phyloP scores from a whole-genome alignment of 2,113 vertebrate species.

The Malurus elegans region DNA sequence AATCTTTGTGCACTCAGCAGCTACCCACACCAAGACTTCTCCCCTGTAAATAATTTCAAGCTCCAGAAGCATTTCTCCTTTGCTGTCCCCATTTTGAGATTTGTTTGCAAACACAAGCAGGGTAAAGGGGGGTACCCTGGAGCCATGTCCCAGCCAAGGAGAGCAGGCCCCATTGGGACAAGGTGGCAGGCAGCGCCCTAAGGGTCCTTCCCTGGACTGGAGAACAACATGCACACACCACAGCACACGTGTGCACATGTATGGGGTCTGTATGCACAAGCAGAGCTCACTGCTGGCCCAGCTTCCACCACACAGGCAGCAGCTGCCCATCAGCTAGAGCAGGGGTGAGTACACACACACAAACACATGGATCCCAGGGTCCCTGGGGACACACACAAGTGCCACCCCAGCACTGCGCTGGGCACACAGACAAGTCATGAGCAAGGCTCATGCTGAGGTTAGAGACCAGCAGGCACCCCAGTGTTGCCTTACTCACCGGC shows the following conservation, averaged over 20 bases:
- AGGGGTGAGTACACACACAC: neutral
- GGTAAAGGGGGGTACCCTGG: neutral
- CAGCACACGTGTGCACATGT: neutral
- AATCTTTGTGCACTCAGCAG: neutral
- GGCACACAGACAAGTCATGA: neutral
- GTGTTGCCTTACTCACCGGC: slow-evolving; percentile 54
- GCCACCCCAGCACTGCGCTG: slow-evolving; percentile 17
- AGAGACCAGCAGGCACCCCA: slow-evolving; percentile 21
- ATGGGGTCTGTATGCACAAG: neutral
- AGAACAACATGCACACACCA: slow-evolving; percentile 24
- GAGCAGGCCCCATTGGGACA: accelerated
- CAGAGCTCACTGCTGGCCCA: neutral
- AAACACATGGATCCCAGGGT: neutral
- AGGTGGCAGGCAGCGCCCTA: neutral
- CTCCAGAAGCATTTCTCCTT: neutral
- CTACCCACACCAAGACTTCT: neutral
- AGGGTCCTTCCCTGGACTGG: neutral
- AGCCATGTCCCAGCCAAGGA: accelerated
- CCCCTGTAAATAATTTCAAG: neutral
- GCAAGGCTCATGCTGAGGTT: slow-evolving; percentile 53
- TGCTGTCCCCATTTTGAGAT: accelerated
- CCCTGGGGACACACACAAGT: neutral
- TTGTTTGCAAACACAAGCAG: neutral
- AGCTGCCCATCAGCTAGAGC: neutral
- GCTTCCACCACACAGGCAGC: neutral